phyloP scores from a whole-genome alignment of 2,113 vertebrate genomes.

The Vidua macroura region DNA sequence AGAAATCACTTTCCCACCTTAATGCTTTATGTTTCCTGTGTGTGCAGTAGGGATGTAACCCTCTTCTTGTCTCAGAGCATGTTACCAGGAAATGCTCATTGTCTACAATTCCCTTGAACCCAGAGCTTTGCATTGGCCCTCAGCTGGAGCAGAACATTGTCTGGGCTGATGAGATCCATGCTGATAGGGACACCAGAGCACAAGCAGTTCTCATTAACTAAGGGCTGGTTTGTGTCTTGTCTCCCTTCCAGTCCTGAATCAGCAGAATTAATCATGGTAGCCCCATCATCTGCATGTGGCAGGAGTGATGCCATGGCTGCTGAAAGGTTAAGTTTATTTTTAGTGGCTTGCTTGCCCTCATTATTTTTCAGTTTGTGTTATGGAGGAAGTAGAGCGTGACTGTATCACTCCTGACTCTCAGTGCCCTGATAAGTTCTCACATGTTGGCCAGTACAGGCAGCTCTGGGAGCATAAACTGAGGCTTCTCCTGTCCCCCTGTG shows the following conservation, averaged over 20 bases:
- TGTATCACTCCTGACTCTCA: constrained; percentile 17
- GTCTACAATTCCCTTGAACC: not conserved
- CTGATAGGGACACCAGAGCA: not conserved
- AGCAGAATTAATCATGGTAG: constrained; percentile 31
- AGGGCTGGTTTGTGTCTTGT: constrained; percentile 1
- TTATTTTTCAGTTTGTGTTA: constrained; percentile 53
- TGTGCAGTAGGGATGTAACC: not conserved
- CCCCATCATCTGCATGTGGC: not conserved
- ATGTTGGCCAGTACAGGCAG: not conserved
- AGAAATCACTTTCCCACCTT: not conserved
- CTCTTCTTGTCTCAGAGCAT: not conserved
- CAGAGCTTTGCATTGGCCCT: not conserved
- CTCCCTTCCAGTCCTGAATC: constrained; percentile 44
- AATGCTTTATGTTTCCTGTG: not conserved
- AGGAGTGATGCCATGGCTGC: constrained; percentile 9
- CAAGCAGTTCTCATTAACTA: not conserved
- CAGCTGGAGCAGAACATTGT: not conserved
- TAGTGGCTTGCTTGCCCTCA: constrained; percentile 57
- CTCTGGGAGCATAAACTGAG: not conserved
- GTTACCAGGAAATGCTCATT: not conserved
- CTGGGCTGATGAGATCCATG: not conserved
- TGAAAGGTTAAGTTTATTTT: constrained; percentile 67
- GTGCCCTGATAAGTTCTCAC: constrained; percentile 44
- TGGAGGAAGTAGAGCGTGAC: constrained; percentile 66
- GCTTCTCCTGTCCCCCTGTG: not conserved